Percentiles rank a stretch among this genome's conserved stretches.
Conservation (phyloP, 2,113 vertebrate genomes). For the Isichthys henryi region DNA sequence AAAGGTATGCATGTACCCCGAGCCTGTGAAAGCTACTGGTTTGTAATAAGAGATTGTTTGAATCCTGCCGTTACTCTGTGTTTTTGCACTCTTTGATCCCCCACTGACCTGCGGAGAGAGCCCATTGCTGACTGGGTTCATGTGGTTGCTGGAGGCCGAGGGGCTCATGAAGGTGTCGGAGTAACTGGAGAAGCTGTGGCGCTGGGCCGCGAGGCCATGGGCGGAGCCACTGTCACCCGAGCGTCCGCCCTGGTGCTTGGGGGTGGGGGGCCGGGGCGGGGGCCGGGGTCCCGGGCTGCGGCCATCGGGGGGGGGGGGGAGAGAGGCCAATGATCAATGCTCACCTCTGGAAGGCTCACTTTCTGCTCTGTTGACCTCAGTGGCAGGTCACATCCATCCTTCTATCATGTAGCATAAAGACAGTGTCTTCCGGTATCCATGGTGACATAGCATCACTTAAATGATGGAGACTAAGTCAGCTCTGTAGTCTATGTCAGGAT, state of each 20-base stretch:
- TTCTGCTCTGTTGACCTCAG: background rate
- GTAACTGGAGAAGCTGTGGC: slow-evolving; percentile 90
- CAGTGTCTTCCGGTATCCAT: background rate
- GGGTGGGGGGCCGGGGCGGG: slow-evolving; percentile 86
- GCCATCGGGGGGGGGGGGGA: slow-evolving; percentile 57
- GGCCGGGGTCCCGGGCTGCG: slow-evolving; percentile 84
- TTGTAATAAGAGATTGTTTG: slow-evolving; percentile 36
- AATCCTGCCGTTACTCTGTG: slow-evolving; percentile 22
- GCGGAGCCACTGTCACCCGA: slow-evolving; percentile 69
- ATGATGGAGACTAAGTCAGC: background rate
- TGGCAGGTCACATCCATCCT: background rate
- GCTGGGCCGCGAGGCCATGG: slow-evolving; percentile 72
- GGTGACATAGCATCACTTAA: background rate
- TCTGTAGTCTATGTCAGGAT: background rate
- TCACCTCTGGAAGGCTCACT: background rate
- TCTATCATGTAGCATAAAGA: background rate
- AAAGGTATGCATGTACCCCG: slow-evolving; percentile 28
- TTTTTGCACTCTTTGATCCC: slow-evolving; percentile 14
- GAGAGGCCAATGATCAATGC: background rate
- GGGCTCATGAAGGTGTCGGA: slow-evolving; percentile 90
- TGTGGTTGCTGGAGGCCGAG: slow-evolving; percentile 75
- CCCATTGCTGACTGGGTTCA: slow-evolving; percentile 88
- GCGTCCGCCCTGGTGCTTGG: slow-evolving; percentile 86
- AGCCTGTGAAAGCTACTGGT: slow-evolving; percentile 25
- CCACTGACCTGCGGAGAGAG: slow-evolving; percentile 85